phyloP scores from a whole-genome alignment of 92 coral and sea anemone species.

The Porites cylindrica region DNA sequence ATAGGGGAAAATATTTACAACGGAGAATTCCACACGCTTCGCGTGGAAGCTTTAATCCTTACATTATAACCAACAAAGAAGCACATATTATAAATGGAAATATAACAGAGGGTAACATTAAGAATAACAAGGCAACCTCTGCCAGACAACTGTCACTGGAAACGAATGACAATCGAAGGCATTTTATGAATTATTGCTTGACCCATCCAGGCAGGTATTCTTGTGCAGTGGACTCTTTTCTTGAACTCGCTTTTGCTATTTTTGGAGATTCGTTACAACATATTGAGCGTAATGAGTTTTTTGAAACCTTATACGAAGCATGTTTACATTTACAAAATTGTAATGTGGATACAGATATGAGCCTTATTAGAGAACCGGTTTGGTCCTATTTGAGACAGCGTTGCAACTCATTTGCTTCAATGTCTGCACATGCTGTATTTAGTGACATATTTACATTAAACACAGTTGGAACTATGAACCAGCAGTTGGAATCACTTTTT shows the following conservation, averaged over 20 bases:
- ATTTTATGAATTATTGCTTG: no score
- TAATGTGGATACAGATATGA: conserved; percentile 39
- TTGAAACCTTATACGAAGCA: conserved; percentile 27
- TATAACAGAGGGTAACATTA: no score
- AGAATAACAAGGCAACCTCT: no score
- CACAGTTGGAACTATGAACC: conserved; percentile 54
- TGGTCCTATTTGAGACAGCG: conserved; percentile 65
- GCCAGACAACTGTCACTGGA: no score
- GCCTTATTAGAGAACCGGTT: conserved; percentile 60
- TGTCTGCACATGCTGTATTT: conserved; percentile 77
- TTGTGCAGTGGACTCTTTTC: no score
- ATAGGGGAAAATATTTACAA: no score
- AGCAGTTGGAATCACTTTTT: conserved; percentile 63
- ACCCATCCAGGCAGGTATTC: no score
- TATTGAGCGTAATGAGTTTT: conserved; percentile 68
- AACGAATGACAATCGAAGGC: no score
- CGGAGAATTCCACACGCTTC: no score
- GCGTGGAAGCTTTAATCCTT: no score
- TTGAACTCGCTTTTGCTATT: conserved; percentile 47
- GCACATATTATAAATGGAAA: no score
- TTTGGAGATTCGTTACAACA: conserved; percentile 26
- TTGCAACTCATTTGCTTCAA: conserved; percentile 50
- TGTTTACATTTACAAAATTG: not conserved
- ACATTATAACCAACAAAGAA: no score
- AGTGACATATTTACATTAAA: conserved; percentile 63